Evolutionary conservation across 2,113 vertebrate species (phyloP).

Genomic region (Collichthys lucidus): DNA sequence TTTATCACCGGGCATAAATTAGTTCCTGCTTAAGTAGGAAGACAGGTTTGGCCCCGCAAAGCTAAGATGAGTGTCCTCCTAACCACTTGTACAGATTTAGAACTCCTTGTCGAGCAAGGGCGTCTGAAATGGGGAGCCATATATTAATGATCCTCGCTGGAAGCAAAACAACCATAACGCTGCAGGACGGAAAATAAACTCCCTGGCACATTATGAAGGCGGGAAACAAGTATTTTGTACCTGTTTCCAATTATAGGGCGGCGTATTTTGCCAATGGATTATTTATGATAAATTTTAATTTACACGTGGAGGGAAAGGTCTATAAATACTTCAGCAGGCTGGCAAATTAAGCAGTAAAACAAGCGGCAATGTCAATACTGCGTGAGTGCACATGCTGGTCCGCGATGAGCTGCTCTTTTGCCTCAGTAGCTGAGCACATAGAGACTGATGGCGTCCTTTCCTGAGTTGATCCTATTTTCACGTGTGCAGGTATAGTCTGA

Average conservation of each 20-base stretch:
- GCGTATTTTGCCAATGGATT: slow-evolving; percentile 40
- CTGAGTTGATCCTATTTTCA: slow-evolving; percentile 49
- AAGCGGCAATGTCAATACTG: slow-evolving; percentile 41
- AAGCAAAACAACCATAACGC: slow-evolving; percentile 44
- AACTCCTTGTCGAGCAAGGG: slow-evolving; percentile 71
- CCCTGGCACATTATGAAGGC: slow-evolving; percentile 28
- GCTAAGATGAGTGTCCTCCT: slow-evolving; percentile 66
- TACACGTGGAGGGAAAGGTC: slow-evolving; percentile 43
- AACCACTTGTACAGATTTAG: slow-evolving; percentile 62
- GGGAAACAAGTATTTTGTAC: slow-evolving; percentile 58
- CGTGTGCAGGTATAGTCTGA: slow-evolving; percentile 35
- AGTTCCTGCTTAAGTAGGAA: slow-evolving; percentile 55
- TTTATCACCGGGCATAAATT: slow-evolving; percentile 76
- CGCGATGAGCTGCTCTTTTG: slow-evolving; percentile 24
- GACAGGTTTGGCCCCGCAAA: slow-evolving; percentile 45
- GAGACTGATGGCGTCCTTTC: slow-evolving; percentile 53
- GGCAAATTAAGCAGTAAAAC: slow-evolving; percentile 60
- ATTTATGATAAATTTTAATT: slow-evolving; percentile 67
- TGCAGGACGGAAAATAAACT: slow-evolving; percentile 47
- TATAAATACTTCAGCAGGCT: slow-evolving; percentile 66
- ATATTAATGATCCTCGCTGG: slow-evolving; percentile 69
- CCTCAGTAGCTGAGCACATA: background rate
- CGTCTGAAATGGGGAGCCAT: slow-evolving; percentile 58
- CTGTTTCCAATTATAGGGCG: slow-evolving; percentile 51
- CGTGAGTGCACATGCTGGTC: slow-evolving; percentile 8